Evolutionary conservation across 2,888 invertebrate species (phyloP), one percentile per base, ranked within the genome.

Genomic region (Dascillus cervinus): DNA sequence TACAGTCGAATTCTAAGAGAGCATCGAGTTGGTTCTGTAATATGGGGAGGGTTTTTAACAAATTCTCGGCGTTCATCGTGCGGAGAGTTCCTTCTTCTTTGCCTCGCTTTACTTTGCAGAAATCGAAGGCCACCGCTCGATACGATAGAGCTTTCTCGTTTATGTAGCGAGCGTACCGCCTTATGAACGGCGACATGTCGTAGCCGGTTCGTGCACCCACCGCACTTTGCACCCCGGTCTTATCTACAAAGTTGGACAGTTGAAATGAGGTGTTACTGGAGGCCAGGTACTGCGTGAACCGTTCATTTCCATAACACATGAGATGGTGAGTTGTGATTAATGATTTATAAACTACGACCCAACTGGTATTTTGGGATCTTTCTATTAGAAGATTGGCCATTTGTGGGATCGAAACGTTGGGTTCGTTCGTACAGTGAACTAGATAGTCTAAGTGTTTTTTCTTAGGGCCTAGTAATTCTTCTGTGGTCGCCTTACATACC

Each of bases 401-500:
- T 69, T 97, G 95, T 53, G 98, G 98, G 71, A 99, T 98, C 42
- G 97, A 97, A 38, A 98, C 97, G 70, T 99, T 98, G 37, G 98
- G 96, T 72, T 99, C 98, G 70, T 97, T 96, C 62, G 98, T 98
- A 74, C 98, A 99, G 66, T 97, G 96, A 59, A 99, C 85, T 69
- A 98, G 77, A 79, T 98, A 98, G 71, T 99, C 98, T 69, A 99
- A 82, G 77, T 99, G 99, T 74, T 99, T 99, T 80, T 96, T 96
- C 77, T 99, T 99, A 44, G 99, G 99, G 47, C 94, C 96, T 70
- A 97, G 90, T 73, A 97, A 81, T 76, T 99, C 98, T 77, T 99
- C 99, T 51, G 99, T 99, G 49, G 98, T 99, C 43, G 98, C 96
- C 78, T 99, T 99, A 77, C 98, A 97, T 55, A 99, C 97, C 52